These are phyloP conservation scores for Ochlodes sylvanus DNA, from an alignment of 2,888 invertebrate species.

Conservation along the genomic window DNA sequence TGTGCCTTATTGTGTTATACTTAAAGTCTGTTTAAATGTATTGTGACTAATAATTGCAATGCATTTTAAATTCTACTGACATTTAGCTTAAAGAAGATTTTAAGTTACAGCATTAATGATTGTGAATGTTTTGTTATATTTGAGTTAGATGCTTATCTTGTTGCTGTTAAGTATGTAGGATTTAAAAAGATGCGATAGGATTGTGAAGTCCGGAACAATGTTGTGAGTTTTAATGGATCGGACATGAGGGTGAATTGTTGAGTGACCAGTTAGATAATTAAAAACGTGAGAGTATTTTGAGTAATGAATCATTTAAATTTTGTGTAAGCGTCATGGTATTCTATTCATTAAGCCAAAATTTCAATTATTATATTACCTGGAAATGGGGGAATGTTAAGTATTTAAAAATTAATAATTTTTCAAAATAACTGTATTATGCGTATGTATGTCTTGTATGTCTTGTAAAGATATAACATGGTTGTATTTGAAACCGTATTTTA, in stretches of 20 bases:
- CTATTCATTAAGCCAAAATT: not conserved
- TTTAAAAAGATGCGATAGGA: conserved; percentile 36
- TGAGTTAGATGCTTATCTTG: conserved; percentile 27
- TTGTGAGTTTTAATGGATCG: conserved; percentile 35
- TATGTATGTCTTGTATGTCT: no score
- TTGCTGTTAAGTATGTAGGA: conserved; percentile 26
- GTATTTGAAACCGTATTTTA: no score
- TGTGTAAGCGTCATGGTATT: conserved; percentile 12
- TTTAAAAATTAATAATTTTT: not conserved
- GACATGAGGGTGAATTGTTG: conserved; percentile 67
- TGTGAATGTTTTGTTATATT: conserved; percentile 15
- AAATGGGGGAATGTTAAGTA: not conserved
- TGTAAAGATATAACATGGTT: no score
- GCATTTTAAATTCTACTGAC: not conserved
- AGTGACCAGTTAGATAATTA: conserved; percentile 57
- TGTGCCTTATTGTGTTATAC: conserved; percentile 4
- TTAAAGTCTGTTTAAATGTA: conserved; percentile 2
- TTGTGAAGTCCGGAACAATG: conserved; percentile 29
- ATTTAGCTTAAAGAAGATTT: not conserved
- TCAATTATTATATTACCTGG: not conserved
- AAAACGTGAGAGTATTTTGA: conserved; percentile 39
- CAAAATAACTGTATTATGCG: no score
- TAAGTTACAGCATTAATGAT: not conserved
- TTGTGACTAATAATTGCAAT: not conserved
- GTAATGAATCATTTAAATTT: conserved; percentile 14